Evolutionary conservation across 2,113 vertebrate genomes (phyloP).

Genomic region (Cyanoliseus patagonus): DNA sequence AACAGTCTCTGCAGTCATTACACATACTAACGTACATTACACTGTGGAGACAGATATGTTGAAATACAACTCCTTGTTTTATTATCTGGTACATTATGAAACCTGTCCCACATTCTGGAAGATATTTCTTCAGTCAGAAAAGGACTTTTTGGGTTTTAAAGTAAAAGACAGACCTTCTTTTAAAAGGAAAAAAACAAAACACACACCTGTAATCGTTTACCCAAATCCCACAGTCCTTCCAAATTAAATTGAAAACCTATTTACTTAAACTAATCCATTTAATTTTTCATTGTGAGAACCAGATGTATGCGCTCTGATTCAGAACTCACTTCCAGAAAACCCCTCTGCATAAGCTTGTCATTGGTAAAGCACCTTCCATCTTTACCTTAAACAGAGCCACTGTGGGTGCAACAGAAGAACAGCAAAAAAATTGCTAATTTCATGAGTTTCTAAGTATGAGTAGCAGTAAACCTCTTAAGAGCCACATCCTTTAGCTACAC

Average conservation of each 20-base stretch:
- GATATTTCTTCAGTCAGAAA: neutral
- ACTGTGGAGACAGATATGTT: constrained; percentile 24
- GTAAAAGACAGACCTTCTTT: neutral
- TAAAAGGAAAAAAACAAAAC: neutral
- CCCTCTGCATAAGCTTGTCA: neutral
- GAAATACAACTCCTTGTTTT: neutral
- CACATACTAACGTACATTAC: constrained; percentile 20
- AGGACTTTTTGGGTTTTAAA: neutral
- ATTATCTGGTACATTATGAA: rapidly evolving
- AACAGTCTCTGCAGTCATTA: constrained; percentile 49
- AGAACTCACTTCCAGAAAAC: neutral
- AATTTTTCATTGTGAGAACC: neutral
- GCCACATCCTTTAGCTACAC: neutral
- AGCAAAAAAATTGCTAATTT: neutral
- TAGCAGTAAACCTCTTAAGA: neutral
- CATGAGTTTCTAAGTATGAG: neutral
- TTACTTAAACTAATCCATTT: constrained; percentile 5
- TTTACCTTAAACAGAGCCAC: neutral
- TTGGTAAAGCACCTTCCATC: neutral
- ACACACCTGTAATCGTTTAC: neutral
- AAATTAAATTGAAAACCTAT: neutral
- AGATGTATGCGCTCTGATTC: neutral
- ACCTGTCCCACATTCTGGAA: neutral
- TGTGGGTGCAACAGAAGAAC: neutral
- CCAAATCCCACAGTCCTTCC: neutral